Evolutionary conservation across 2,113 vertebrate species (phyloP), one percentile per base, ranked within the genome.

Genomic region (Ochotona curzoniae): DNA sequence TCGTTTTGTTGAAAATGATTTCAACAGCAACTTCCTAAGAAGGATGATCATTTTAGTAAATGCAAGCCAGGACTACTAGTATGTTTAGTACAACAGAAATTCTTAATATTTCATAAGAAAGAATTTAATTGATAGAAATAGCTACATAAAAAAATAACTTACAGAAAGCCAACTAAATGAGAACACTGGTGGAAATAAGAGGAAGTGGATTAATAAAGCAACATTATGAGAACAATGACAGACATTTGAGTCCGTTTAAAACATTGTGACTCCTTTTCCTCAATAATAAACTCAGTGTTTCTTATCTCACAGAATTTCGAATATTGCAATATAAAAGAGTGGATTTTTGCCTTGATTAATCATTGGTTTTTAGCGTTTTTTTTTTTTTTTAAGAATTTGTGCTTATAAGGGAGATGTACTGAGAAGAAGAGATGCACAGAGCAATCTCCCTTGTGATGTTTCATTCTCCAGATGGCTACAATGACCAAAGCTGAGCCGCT

Each of bases 41-140:
- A 47, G 13, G 64, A 64, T 51, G 23, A 32, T 6, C 21, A 82
- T 64, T 28, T 57, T 21, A 47, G 28, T 35, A 89, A 63, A 83
- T 57, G 47, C 21, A 81, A 64, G n/a, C 10, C 15, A 64, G 7
- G 10, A 64, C 6, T 26, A 20, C 30, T 80, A 38, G 13, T 75
- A 9, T 70, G 70, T 84, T 57, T 78, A 74, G 18, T 28, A 76
- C 75, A 7, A 74, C 7, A 49, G 51, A 78, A 91, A 86, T 74
- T 79, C 70, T 74, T 70, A 78, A 61, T 66, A 15, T 30, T 89
- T 95, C 71, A 80, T 64, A 80, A 81, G 83, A 71, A 54, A 38
- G 0, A 54, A 84, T 26, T 84, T 84, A 92, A 83, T 49, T 91
- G 28, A 38, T 25, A 83, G 47, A 8, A 71, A 61, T 70, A 94